Base-by-base conservation (phyloP, 23 tunicate species). In the Corella eumyota region DNA sequence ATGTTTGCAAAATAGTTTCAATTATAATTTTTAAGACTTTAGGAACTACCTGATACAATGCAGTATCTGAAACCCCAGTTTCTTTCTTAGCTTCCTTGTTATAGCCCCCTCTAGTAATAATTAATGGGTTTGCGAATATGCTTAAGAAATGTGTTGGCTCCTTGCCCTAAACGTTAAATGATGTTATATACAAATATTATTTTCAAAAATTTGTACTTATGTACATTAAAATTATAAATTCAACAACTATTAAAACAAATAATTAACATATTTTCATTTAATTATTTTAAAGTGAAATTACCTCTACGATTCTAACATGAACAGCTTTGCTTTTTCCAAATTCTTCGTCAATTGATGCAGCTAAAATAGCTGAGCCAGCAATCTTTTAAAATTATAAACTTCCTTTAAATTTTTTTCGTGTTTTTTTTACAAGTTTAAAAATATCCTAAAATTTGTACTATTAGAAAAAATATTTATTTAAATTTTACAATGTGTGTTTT, bases 71-170 rank as follows among this genome's bases (percentile, higher is more conserved):
- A 1, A 79, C 56, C 21, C 88, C 88, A 26, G 53, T 56, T 19
- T 79, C 54, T 34, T 79, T 79, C 45, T 67, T 67, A 2, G 77
- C 77, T 13, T 30, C 36, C 56, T 57, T 79, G 19, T 61, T 50
- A 64, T 79, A 79, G 2, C 84, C 78, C 0, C 95, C 96, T 2
- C 34, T 51, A 15, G 73, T 56, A 13, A 88, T 79, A 0, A 93
- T 68, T 32, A 93, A 24, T 3, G 93, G 88, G 19, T 68, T 62
- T 22, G 69, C 74, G 72, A 93, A 93, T 57, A 93, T 76, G 35
- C 66, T 73, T 45, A 85, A 67, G 56, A 93, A 38, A 45, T 93
- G 99, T 19, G 68, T 50, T 24, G 99, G 99, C 64, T 93, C 99
- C 73, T 93, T 93, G 38, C 99, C 99, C 79, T 93, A 45, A 17